Conservation (phyloP, 2,888 invertebrate species). For the Pollenia griseotomentosa region DNA sequence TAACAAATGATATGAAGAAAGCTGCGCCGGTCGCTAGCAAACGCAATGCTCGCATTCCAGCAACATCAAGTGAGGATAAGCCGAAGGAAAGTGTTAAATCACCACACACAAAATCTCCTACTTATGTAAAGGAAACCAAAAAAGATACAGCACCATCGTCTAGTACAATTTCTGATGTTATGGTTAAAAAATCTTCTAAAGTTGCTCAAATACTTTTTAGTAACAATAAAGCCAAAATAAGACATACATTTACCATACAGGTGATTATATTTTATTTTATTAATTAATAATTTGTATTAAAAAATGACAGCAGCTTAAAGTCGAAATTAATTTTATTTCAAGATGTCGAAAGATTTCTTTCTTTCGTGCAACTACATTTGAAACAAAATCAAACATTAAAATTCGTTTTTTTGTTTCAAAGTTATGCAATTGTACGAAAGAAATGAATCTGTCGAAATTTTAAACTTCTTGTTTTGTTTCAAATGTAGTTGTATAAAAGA, state of each 20-base stretch:
- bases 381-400: too few species aligned
- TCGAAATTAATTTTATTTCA: too few species aligned
- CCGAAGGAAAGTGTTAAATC: constrained; percentile 51
- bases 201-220: constrained; percentile 88
- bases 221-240: constrained; percentile 86
- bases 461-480: too few species aligned
- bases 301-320: too few species aligned
- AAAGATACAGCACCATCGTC: constrained; percentile 30
- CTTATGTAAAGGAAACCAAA: constrained; percentile 44
- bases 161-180: constrained; percentile 65
- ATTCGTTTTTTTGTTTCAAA: too few species aligned
- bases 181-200: constrained; percentile 77
- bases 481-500: too few species aligned
- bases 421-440: too few species aligned
- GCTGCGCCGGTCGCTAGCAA: constrained; percentile 46
- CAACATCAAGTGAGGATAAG: constrained; percentile 65
- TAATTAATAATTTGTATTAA: too few species aligned
- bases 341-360: too few species aligned
- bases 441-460: too few species aligned
- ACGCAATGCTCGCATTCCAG: constrained; percentile 68
- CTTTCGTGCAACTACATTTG: too few species aligned
- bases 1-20: constrained; percentile 79
- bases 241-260: constrained; percentile 87
- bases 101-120: constrained; percentile 32
- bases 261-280: constrained; percentile 80